Evolutionary conservation across 2,888 invertebrate species (phyloP).

Genomic region (Tetragonisca angustula): DNA sequence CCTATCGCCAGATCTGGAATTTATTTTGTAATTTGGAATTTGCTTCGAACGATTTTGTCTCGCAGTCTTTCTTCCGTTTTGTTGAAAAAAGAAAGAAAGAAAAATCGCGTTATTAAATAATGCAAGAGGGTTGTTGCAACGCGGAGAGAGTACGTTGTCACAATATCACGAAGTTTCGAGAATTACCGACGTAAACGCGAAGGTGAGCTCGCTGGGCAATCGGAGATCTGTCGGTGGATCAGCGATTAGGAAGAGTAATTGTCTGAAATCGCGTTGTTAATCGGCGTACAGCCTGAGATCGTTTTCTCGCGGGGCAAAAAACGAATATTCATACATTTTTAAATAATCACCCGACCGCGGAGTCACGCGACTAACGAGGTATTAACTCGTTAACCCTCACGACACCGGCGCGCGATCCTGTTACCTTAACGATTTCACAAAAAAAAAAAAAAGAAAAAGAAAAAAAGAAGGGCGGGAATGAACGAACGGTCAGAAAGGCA

Average conservation of each 20-base stretch:
- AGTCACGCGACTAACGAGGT: constrained; percentile 54
- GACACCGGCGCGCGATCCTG: constrained; percentile 43
- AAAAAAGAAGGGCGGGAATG: background rate
- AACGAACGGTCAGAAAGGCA: background rate
- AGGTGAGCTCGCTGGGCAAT: constrained; percentile 4
- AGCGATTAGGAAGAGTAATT: constrained; percentile 38
- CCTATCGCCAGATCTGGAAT: background rate
- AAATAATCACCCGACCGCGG: constrained; percentile 42
- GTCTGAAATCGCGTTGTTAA: constrained; percentile 36
- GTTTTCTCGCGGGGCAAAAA: constrained; percentile 13
- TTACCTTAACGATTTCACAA: constrained; percentile 31
- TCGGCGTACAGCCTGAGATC: constrained; percentile 10
- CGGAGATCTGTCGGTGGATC: constrained; percentile 21
- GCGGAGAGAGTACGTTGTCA: background rate
- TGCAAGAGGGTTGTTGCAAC: background rate
- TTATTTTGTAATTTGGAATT: background rate
- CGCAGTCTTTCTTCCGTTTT: too few relatives aligned
- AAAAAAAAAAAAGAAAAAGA: background rate
- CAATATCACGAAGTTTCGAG: background rate
- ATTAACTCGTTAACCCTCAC: constrained; percentile 58
- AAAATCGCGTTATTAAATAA: background rate
- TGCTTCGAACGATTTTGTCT: background rate
- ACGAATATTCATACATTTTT: constrained; percentile 49
- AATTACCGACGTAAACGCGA: background rate
- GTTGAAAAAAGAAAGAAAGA: too few relatives aligned